These are phyloP conservation scores for Phoxinus phoxinus DNA, from an alignment of 2,113 vertebrate genomes.

Conservation along the genomic window DNA sequence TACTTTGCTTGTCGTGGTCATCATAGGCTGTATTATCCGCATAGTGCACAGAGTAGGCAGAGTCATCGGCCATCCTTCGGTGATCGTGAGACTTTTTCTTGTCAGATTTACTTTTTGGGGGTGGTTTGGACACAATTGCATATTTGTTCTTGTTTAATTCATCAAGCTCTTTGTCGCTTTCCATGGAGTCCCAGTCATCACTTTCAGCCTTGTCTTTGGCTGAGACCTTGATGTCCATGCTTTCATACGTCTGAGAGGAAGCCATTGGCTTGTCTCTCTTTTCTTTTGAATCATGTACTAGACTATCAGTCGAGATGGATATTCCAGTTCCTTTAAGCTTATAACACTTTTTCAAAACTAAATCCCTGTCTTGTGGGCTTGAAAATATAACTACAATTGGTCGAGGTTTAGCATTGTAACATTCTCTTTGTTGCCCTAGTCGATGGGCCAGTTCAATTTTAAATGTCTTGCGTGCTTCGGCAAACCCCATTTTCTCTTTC, in stretches of 20 bases:
- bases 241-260: constrained; percentile 96
- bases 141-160: constrained; percentile 91
- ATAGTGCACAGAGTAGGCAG: constrained; percentile 78
- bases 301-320: constrained; percentile 91
- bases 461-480: constrained; percentile 84
- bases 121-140: constrained; percentile 84
- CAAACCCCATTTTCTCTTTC: constrained; percentile 93
- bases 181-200: constrained; percentile 88
- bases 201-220: constrained; percentile 83
- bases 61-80: constrained; percentile 74
- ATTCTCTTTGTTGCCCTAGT: constrained; percentile 92
- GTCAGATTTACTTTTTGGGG: constrained; percentile 80
- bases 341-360: constrained; percentile 96
- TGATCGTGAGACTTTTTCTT: constrained; percentile 78
- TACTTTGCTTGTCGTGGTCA: constrained; percentile 81
- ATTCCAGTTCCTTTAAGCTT: constrained; percentile 97
- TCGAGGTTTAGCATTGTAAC: constrained; percentile 93
- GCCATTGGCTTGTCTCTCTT: constrained; percentile 87
- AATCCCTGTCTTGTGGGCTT: constrained; percentile 90
- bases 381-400: constrained; percentile 96
- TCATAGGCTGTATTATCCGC: constrained; percentile 76
- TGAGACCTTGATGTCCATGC: constrained; percentile 93
- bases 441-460: constrained; percentile 95
- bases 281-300: constrained; percentile 87
- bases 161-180: constrained; percentile 91